phyloP scores from a whole-genome alignment of 2,888 invertebrate species.

The Heliconius ethilla region DNA sequence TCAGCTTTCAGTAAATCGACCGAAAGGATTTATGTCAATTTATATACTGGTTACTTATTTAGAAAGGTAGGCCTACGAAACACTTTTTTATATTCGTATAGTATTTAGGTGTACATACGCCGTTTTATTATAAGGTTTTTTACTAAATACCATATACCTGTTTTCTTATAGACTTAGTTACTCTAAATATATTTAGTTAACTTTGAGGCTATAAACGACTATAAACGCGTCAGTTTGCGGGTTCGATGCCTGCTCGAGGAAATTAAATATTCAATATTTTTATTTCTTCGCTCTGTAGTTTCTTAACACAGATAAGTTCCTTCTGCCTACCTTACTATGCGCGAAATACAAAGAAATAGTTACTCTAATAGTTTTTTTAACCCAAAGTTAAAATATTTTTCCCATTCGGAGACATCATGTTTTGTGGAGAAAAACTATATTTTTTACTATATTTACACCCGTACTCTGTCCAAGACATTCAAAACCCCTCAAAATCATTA shows the following conservation, averaged over 20 bases:
- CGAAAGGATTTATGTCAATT: constrained; percentile 14
- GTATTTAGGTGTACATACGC: background rate
- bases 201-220: no score
- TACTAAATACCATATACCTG: no score
- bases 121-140: background rate
- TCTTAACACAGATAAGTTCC: background rate
- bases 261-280: background rate
- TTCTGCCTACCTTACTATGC: background rate
- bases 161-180: no score
- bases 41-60: background rate
- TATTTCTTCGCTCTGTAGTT: background rate
- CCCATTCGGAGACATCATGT: no score
- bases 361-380: no score
- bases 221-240: background rate
- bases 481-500: background rate
- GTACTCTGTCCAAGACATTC: background rate
- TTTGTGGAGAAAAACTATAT: no score
- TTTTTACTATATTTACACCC: no score
- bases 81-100: no score
- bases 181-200: no score
- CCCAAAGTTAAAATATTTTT: no score
- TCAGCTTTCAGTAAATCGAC: constrained; percentile 15
- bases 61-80: background rate
- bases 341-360: background rate
- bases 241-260: background rate